phyloP scores from a whole-genome alignment of 1,140 invertebrate genomes.

The Drusus annulatus region DNA sequence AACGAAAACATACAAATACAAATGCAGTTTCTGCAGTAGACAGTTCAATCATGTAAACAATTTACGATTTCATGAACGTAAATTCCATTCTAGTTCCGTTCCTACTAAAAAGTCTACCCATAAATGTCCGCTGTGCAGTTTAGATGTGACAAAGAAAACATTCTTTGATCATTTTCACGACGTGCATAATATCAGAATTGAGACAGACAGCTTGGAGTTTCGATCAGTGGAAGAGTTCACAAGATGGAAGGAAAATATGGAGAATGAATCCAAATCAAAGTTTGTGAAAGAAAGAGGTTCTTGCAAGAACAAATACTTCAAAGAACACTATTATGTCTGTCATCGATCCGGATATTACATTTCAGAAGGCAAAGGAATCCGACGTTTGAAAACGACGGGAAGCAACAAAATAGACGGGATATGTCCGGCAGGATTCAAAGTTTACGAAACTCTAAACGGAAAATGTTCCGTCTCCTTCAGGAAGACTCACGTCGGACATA shows the following conservation, averaged over 20 bases:
- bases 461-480: constrained; percentile 13
- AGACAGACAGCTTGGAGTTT: constrained; percentile 1
- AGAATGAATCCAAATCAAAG: constrained; percentile 8
- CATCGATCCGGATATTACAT: constrained; percentile 20
- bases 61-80: constrained; percentile 14
- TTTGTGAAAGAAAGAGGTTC: constrained; percentile 21
- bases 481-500: constrained; percentile 21
- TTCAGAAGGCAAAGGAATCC: constrained; percentile 22
- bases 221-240: not conserved
- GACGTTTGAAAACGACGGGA: constrained; percentile 26
- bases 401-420: constrained; percentile 34
- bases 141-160: not conserved
- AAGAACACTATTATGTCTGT: constrained; percentile 12
- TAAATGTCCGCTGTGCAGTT: constrained; percentile 20
- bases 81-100: not conserved
- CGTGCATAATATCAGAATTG: not conserved
- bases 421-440: constrained; percentile 22
- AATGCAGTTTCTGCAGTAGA: constrained; percentile 9
- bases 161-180: constrained; percentile 6
- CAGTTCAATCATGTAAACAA: constrained; percentile 20
- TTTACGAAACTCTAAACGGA: constrained; percentile 12
- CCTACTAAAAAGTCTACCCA: constrained; percentile 18
- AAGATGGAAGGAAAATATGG: not conserved
- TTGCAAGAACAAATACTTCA: constrained; percentile 9
- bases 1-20: constrained; percentile 11